Evolutionary conservation across 2,797 vertebrate genomes (phyloP), one percentile per base, ranked within the genome.

Genomic region (Saguinus oedipus): DNA sequence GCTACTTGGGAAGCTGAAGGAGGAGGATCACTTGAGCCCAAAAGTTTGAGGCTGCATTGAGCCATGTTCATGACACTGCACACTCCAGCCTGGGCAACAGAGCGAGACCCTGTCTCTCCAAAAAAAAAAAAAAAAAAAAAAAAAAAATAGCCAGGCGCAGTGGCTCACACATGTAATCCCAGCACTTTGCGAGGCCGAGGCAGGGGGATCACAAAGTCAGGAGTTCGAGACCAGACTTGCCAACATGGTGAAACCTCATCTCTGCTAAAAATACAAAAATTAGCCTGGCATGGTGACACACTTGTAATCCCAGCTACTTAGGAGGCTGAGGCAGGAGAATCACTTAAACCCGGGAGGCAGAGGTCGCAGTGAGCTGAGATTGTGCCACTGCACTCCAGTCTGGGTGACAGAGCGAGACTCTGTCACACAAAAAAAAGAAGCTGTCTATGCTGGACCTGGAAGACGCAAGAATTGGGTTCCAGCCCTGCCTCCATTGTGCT

Each of bases 371-470:
- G 61, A 64, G 1, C 61, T 15, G 33, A 33, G 30, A 33, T n/a
- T 19, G 61, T 68, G 30, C 15, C 33, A 19, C 15, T n/a, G 7
- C 15, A 68, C 61, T n/a, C 30, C 30, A 64, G 33, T 33, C 30
- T n/a, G 33, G 15, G 61, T 0, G 7, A 68, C 61, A 19, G 61
- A 68, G 3, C 0, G 0, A n/a, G 64, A 33, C 7, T 8, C 61
- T 68, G 33, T n/a, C 3, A 68, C 53, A 8, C 3, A 55, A 1
- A 22, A 53, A 53, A 53, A 64, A 17, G 14, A 53, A 53, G 1
- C 7, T 68, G 7, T 68, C 61, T n/a, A 4, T n/a, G 61, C 61
- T 68, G 33, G 27, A 36, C 14, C 33, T 57, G 30, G 36, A 50
- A 48, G 33, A 42, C 30, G 20, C 9, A 61, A 36, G 15, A 27